phyloP scores from a whole-genome alignment of 2,797 vertebrate species.

The Schizopygopsis malacanthus region DNA sequence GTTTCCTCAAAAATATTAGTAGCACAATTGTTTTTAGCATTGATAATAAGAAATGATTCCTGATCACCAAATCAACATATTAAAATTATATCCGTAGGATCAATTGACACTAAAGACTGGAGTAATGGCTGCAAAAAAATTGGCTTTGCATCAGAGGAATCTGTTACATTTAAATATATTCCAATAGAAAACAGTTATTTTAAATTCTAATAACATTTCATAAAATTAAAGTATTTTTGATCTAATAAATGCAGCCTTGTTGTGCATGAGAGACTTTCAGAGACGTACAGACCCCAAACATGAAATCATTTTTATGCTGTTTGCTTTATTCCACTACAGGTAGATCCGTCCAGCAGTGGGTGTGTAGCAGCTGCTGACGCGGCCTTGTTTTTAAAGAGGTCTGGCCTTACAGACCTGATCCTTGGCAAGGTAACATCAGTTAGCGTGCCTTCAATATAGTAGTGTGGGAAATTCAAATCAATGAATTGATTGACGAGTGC shows the following conservation, averaged over 20 bases:
- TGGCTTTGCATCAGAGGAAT: not conserved
- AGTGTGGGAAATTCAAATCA: slow-evolving; percentile 20
- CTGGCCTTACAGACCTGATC: slow-evolving; percentile 91
- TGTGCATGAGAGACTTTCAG: not conserved
- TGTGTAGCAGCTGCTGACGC: slow-evolving; percentile 92
- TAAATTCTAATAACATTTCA: not conserved
- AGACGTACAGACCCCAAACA: not conserved
- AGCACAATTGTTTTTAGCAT: not conserved
- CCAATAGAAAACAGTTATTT: not conserved
- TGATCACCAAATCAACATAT: not conserved
- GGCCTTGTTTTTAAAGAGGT: slow-evolving; percentile 94
- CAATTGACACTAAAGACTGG: not conserved
- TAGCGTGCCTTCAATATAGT: not conserved
- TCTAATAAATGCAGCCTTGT: not conserved
- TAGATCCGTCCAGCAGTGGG: slow-evolving; percentile 89
- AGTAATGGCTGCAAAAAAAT: not conserved
- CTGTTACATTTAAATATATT: not conserved
- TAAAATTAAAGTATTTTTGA: not conserved
- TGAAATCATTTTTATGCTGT: not conserved
- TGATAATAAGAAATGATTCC: not conserved
- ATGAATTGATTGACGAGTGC: slow-evolving; percentile 23
- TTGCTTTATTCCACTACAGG: slow-evolving; percentile 73
- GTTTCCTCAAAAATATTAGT: not conserved
- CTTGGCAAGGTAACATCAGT: slow-evolving; percentile 88
- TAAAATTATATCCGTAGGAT: not conserved